Conservation (phyloP, 2,888 invertebrate genomes). For the Scelioninae gen. 1 region DNA sequence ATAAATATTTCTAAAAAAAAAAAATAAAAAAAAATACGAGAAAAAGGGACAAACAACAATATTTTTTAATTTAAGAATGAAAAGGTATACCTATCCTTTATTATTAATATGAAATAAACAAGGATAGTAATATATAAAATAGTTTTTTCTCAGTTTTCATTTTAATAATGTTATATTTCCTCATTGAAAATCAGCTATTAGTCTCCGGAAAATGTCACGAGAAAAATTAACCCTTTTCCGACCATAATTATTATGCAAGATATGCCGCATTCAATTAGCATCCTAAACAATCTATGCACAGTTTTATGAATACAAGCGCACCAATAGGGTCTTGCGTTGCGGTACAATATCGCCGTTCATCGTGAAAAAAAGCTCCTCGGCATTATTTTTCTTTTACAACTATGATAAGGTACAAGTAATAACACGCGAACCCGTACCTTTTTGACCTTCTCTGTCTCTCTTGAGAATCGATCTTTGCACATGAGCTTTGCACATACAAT, state of each 20-base stretch:
- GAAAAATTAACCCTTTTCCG: not conserved
- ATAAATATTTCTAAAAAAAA: no score
- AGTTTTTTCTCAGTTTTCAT: no score
- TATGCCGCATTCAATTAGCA: slow-evolving; percentile 47
- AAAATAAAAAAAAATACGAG: no score
- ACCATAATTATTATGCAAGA: slow-evolving; percentile 27
- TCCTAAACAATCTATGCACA: slow-evolving; percentile 45
- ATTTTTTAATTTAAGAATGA: no score
- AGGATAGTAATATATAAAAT: no score
- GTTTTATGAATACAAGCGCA: slow-evolving; percentile 38
- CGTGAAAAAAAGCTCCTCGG: slow-evolving; percentile 25
- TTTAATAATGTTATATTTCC: no score
- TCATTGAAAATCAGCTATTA: not conserved
- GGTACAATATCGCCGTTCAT: no score
- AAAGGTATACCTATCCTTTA: no score
- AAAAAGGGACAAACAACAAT: no score
- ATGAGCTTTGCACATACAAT: no score
- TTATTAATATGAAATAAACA: no score
- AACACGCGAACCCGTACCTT: slow-evolving; percentile 54
- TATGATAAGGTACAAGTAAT: slow-evolving; percentile 59
- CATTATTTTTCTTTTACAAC: slow-evolving; percentile 39
- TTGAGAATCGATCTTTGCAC: slow-evolving; percentile 57
- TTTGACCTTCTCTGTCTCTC: slow-evolving; percentile 50
- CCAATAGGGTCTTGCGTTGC: slow-evolving; percentile 16
- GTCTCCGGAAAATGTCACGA: slow-evolving; percentile 2